Base-by-base conservation (phyloP, 1,140 invertebrate genomes). In the Lutraria rhynchaena region DNA sequence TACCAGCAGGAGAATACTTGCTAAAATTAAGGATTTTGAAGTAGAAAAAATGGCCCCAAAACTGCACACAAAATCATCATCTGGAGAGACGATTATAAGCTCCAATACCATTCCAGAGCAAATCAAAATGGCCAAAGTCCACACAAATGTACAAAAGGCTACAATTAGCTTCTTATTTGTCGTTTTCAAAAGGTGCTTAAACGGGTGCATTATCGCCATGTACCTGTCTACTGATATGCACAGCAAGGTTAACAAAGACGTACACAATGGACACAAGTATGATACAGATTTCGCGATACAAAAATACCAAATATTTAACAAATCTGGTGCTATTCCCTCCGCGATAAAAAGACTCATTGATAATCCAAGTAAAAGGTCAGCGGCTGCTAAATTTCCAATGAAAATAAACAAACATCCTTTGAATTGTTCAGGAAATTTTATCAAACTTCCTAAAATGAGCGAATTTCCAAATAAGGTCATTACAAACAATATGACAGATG, bases 191-290 rank as follows among this genome's bases (percentile, higher is more conserved):
- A 60, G 19, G 57, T 75, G 57, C 15, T 49, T 75, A 13, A 75
- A 46, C n/a, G 71, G 71, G 61, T 58, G 57, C 35, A 75, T 17
- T 2, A 75, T n/a, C 0, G 71, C 71, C 71, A 75, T 61, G 55
- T 58, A 75, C 17, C 71, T 51, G 24, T 75, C 71, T 58, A 75
- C 4, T 29, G 71, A 75, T 46, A 75, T 60, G 13, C 7, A 35
- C 44, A 29, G 4, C 33, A 60, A 17, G 7, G 35, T 44, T 9
- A 61, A 19, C 37, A 75, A 13, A 24, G 71, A 58, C 13, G 29
- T 29, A 17, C 22, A 4, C n/a, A 44, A 75, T 7, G 71, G 37
- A 5, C 46, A 13, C 2, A 61, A 3, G 33, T 60, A 27, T 44
- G 51, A 22, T 4, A 53, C 3, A 15, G 57, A 22, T 61, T 53